Evolutionary conservation across 1,140 invertebrate genomes (phyloP), one percentile per base, ranked within the genome.

Genomic region (Holcopasites calliopsidis): DNA sequence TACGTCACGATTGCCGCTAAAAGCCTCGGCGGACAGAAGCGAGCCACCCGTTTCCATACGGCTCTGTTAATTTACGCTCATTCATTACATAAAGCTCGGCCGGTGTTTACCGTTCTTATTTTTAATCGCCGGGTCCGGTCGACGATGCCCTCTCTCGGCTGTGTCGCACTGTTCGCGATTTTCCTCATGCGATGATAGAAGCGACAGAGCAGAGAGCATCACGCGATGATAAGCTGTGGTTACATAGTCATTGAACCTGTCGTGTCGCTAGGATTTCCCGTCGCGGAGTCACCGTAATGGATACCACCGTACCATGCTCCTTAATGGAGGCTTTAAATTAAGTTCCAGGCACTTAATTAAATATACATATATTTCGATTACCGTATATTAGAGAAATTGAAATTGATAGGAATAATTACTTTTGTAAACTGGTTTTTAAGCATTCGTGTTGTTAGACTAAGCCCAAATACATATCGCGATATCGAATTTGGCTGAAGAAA

Each of bases 71-170:
- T 89, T 87, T 76, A 84, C 81, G 82, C 84, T 89, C 82, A 89
- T 90, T 89, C 88, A 90, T 90, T 89, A 89, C 73, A 88, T 90
- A 89, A 89, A 88, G 82, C 74, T 85, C 73, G 40, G 28, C 2
- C 82, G 72, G 85, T 88, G 86, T 90, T 89, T 88, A 88, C 84
- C 61, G 72, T 61, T 84, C 52, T 87, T 89, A 89, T 89, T 89
- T 89, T 87, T 89, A 89, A 87, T 13, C 42, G n/a, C n/a, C n/a
- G 85, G 82, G 38, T 58, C 11, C 70, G 47, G 33, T 44, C 38
- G 13, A 21, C 47, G n/a, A n/a, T 16, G 10, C 61, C n/a, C 55
- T 61, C 16, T 16, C 5, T 35, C 3, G n/a, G 3, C 31, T 1
- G 13, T 8, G 31, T 26, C 3, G 3, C 5, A 23, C 2, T 1